These are phyloP conservation scores for Odontophorus gujanensis DNA, from an alignment of 2,113 vertebrate species.

Conservation along the genomic window DNA sequence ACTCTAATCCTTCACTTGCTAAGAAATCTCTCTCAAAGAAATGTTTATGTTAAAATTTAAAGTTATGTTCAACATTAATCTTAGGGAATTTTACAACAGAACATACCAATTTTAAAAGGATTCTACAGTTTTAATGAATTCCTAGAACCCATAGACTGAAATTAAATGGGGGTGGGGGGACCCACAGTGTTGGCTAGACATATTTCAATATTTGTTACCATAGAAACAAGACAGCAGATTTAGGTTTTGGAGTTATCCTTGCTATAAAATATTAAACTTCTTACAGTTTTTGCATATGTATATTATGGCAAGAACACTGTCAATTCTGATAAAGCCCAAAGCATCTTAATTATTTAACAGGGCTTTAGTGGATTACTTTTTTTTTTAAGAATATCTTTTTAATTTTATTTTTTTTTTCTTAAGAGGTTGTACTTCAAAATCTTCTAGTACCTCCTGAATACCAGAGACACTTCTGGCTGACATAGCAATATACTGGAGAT, in stretches of 20 bases:
- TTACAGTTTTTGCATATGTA: slow-evolving; percentile 74
- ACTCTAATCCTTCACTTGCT: slow-evolving; percentile 18
- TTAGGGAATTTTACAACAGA: slow-evolving; percentile 61
- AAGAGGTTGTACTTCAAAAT: slow-evolving; percentile 32
- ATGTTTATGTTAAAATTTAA: slow-evolving; percentile 63
- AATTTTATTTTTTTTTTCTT: background rate
- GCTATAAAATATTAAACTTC: slow-evolving; percentile 82
- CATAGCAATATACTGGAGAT: background rate
- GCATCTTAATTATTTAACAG: slow-evolving; percentile 67
- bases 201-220: slow-evolving; percentile 80
- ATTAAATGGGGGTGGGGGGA: slow-evolving; percentile 60
- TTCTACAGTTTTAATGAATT: slow-evolving; percentile 70
- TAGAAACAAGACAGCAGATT: slow-evolving; percentile 78
- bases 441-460: slow-evolving; percentile 10
- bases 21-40: slow-evolving; percentile 57
- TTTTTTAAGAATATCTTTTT: background rate
- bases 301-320: slow-evolving; percentile 51
- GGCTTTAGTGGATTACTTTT: slow-evolving; percentile 4
- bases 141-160: slow-evolving; percentile 72
- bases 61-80: slow-evolving; percentile 61
- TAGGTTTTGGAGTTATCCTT: slow-evolving; percentile 77
- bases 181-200: slow-evolving; percentile 75
- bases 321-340: slow-evolving; percentile 67
- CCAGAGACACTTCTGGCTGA: background rate
- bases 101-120: slow-evolving; percentile 46